Percentiles rank a stretch among this genome's conserved stretches.
phyloP scores from a whole-genome alignment of 2,888 invertebrate genomes.

The Tenthredo distinguenda region DNA sequence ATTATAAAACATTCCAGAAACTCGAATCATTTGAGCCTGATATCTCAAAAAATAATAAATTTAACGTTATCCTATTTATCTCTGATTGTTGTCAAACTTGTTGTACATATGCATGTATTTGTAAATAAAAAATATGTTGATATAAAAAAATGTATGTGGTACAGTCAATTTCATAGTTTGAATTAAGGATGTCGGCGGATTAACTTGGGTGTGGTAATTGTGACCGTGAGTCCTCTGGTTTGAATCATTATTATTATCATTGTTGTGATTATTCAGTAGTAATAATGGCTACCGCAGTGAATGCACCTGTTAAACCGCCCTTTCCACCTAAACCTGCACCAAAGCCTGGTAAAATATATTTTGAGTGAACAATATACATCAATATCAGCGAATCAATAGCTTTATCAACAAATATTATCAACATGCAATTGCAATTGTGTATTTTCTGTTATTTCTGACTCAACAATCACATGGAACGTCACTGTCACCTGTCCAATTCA shows the following conservation, averaged over 20 bases:
- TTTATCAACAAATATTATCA: background rate
- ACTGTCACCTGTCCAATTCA: conserved; percentile 7
- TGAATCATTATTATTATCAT: conserved; percentile 38
- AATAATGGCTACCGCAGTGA: conserved; percentile 65
- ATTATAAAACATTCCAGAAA: conserved; percentile 57
- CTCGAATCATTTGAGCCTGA: background rate
- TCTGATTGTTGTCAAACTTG: background rate
- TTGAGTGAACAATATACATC: conserved; percentile 3
- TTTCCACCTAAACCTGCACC: conserved; percentile 74
- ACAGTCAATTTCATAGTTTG: background rate
- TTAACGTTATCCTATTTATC: background rate
- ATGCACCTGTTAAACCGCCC: conserved; percentile 64
- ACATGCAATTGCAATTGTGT: conserved; percentile 4
- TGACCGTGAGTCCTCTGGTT: conserved; percentile 27
- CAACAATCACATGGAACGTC: background rate
- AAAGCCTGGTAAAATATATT: conserved; percentile 73
- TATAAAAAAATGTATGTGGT: background rate
- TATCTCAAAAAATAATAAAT: background rate
- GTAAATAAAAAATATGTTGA: conserved; percentile 24
- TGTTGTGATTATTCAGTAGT: conserved; percentile 50
- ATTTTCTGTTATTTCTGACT: background rate
- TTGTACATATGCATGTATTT: conserved; percentile 3
- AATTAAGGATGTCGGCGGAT: conserved; percentile 36
- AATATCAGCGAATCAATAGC: conserved; percentile 3
- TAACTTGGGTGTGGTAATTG: conserved; percentile 42